Evolutionary conservation across 2,888 invertebrate species (phyloP).

Genomic region (Leptura quadrifasciata): DNA sequence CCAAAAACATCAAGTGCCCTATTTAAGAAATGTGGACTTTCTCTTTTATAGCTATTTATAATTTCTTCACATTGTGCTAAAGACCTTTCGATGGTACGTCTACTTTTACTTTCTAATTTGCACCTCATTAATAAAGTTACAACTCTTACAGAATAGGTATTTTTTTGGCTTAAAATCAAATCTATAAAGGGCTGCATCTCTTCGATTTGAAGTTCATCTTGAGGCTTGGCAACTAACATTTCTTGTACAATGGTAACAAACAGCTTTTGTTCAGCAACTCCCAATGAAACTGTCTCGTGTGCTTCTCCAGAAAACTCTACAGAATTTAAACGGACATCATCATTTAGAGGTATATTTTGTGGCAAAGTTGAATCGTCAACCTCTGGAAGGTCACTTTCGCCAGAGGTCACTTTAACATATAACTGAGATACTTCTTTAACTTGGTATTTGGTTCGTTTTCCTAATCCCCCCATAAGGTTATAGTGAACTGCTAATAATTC

Average conservation of each 20-base stretch:
- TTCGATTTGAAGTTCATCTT: slow-evolving; percentile 87
- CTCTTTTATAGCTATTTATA: slow-evolving; percentile 76
- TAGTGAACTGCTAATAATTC: slow-evolving; percentile 81
- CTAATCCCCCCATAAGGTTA: slow-evolving; percentile 85
- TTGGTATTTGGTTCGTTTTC: slow-evolving; percentile 94
- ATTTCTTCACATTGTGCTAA: slow-evolving; percentile 91
- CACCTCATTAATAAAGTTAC: slow-evolving; percentile 84
- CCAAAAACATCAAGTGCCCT: slow-evolving; percentile 81
- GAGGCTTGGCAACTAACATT: slow-evolving; percentile 84
- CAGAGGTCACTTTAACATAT: slow-evolving; percentile 80
- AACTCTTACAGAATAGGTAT: slow-evolving; percentile 86
- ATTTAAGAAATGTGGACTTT: slow-evolving; percentile 71
- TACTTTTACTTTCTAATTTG: slow-evolving; percentile 75
- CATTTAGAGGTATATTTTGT: slow-evolving; percentile 83
- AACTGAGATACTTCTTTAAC: slow-evolving; percentile 89
- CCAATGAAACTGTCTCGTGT: slow-evolving; percentile 74
- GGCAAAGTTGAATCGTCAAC: slow-evolving; percentile 78
- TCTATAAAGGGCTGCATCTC: slow-evolving; percentile 87
- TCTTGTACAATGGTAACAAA: slow-evolving; percentile 86
- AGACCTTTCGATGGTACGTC: slow-evolving; percentile 90
- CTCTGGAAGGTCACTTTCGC: slow-evolving; percentile 73
- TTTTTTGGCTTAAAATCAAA: slow-evolving; percentile 80
- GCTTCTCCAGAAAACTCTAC: slow-evolving; percentile 82
- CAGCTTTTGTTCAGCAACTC: slow-evolving; percentile 86
- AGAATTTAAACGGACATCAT: slow-evolving; percentile 90